phyloP scores from a whole-genome alignment of 2,113 vertebrate genomes.

The Echinops telfairi region DNA sequence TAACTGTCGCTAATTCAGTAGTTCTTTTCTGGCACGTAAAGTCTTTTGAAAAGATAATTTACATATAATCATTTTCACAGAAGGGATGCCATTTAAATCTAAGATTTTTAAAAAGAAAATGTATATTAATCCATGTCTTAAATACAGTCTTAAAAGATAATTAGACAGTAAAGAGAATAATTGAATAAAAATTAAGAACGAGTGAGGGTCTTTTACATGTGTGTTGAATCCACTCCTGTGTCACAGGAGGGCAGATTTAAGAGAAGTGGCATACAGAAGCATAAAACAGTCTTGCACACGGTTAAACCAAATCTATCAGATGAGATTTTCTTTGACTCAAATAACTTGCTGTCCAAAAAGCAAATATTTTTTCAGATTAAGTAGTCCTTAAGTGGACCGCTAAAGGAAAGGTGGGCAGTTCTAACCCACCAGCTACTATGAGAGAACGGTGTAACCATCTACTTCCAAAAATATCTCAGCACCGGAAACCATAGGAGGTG shows the following conservation, averaged over 20 bases:
- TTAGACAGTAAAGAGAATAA: not conserved
- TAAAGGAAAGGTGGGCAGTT: not conserved
- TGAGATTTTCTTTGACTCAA: too few relatives aligned
- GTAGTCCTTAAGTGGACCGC: not conserved
- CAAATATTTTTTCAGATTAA: not conserved
- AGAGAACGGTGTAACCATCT: not conserved
- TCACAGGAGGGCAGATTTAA: too few relatives aligned
- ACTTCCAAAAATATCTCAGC: not conserved
- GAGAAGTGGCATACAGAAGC: too few relatives aligned
- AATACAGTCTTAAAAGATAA: not conserved
- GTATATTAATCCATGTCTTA: not conserved
- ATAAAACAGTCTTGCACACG: not conserved
- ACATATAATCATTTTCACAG: not conserved
- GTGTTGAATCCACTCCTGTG: too few relatives aligned
- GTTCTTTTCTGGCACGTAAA: not conserved
- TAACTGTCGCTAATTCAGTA: not conserved
- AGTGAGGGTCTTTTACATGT: not conserved
- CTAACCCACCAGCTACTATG: not conserved
- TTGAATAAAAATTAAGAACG: not conserved
- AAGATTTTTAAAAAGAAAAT: not conserved
- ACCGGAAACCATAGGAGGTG: not conserved
- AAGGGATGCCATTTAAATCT: not conserved
- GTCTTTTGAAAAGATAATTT: not conserved
- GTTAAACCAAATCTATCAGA: not conserved
- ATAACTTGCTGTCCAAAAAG: not conserved